Base-by-base conservation (phyloP, 2,113 vertebrate species). In the Anseranas semipalmata region DNA sequence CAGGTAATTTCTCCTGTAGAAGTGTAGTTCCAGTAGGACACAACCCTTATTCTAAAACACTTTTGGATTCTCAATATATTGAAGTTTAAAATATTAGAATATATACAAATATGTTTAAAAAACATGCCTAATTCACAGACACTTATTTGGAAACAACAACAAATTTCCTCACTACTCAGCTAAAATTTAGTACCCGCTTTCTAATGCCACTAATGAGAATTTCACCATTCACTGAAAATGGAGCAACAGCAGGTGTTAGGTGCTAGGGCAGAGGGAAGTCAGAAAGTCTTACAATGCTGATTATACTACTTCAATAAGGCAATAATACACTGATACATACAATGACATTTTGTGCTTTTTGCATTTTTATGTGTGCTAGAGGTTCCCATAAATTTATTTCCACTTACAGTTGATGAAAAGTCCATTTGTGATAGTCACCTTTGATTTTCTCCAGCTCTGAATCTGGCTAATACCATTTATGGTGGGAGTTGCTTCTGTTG, bases 361-460 rank as follows among this genome's bases (percentile, higher is more conserved):
- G 66, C 55, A 43, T 82, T 88, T 65, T 89, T 59, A 59, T 28
- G 41, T 25, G 46, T 52, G 53, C 60, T 87, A 89, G 46, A 83
- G 28, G 62, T 77, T 62, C 28, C 63, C 24, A 58, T 83, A 92
- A 62, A 68, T 84, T 92, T 91, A 96, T 71, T 95, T 85, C 50
- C 60, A 84, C 48, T 88, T 87, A 66, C 8, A 71, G 63, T 15
- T 91, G 70, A 95, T 58, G 43, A 75, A 79, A 78, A 84, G 56
- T 67, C 50, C 53, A 80, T 87, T 81, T 92, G 53, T 70, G 58
- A 92, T 46, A 86, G 43, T 89, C 48, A 68, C 15, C 50, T 85
- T 91, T 80, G 37, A 85, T 90, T 73, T 95, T 84, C 63, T 79
- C 4, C 2, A 65, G 87, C 35, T 79, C 62, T 79, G 56, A 91